Evolutionary conservation across 1,140 invertebrate genomes (phyloP), one percentile per base, ranked within the genome.

Genomic region (Fopius arisanus): DNA sequence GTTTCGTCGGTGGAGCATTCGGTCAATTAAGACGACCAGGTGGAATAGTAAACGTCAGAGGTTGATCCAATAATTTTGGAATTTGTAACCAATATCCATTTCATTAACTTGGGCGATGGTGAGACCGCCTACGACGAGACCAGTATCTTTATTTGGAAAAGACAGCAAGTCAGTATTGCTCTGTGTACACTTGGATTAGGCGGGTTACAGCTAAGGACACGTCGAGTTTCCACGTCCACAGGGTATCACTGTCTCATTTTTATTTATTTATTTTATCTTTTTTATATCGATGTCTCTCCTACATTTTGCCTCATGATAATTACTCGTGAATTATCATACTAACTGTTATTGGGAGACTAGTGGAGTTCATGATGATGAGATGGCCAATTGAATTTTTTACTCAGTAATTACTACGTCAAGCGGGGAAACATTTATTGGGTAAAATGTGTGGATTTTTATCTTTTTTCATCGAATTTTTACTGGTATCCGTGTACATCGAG

Each of bases 181-280:
- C 59, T 66, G 75, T 77, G 75, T 79, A 75, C 73, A 70, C 78
- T 82, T 81, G 79, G 77, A 82, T 83, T 81, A 79, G 75, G 73
- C 80, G 81, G 75, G 68, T 78, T 77, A 69, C 72, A n/a, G 26
- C 78, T 81, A 82, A 81, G 83, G 79, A 78, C 76, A 83, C 75
- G 78, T 78, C 79, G 48, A 75, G 76, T 48, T 81, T 82, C 72
- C 62, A 77, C 68, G 62, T 77, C 43, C 66, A 71, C 72, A 69
- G 74, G 77, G 67, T 77, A 77, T 72, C 75, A 70, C 51, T 48
- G 43, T 48, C 26, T 51, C 63, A 23, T 72, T 9, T 40, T 51
- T 41, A 10, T 28, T 16, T 29, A 23, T 66, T 28, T 62, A 67
- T 21, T 28, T 67, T 19, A 5, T 5, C n/a, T 7, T 33, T 72